phyloP scores from a whole-genome alignment of 1,140 invertebrate species.

The Venturia canescens region DNA sequence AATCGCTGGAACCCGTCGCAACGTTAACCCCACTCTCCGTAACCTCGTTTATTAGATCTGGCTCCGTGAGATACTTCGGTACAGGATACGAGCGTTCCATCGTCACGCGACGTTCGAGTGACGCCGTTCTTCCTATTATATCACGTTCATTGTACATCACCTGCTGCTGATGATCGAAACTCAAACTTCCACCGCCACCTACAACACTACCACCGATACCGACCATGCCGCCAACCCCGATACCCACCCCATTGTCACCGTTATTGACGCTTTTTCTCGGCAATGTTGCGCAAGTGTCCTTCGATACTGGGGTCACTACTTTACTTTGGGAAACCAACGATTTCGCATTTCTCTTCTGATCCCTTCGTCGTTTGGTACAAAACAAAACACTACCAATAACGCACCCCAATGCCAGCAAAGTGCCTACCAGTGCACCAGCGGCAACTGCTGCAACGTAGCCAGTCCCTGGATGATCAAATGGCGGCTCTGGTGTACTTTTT shows the following conservation, averaged over 20 bases:
- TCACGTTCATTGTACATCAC: slow-evolving; percentile 66
- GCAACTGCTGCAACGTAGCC: slow-evolving; percentile 69
- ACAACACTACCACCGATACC: slow-evolving; percentile 28
- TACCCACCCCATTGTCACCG: slow-evolving; percentile 24
- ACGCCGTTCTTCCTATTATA: slow-evolving; percentile 59
- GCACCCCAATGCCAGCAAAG: slow-evolving; percentile 66
- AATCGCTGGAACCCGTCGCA: slow-evolving; percentile 29
- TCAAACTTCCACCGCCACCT: slow-evolving; percentile 41
- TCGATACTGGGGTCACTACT: slow-evolving; percentile 64
- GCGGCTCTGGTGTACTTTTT: slow-evolving; percentile 65
- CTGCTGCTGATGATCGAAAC: slow-evolving; percentile 56
- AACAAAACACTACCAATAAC: slow-evolving; percentile 68
- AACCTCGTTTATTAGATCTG: slow-evolving; percentile 73
- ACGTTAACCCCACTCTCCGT: slow-evolving; percentile 61
- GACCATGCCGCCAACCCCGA: slow-evolving; percentile 28
- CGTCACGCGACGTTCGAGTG: slow-evolving; percentile 63
- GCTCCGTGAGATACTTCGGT: slow-evolving; percentile 70
- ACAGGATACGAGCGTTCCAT: slow-evolving; percentile 61
- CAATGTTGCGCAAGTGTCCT: slow-evolving; percentile 56
- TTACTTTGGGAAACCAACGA: slow-evolving; percentile 66
- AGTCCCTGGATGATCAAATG: slow-evolving; percentile 61
- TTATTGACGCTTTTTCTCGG: slow-evolving; percentile 34
- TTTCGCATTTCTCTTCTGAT: slow-evolving; percentile 66
- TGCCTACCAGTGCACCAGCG: slow-evolving; percentile 68
- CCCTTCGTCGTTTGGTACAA: slow-evolving; percentile 66